Conservation (phyloP, 2,797 vertebrate genomes). For the Pempheris klunzingeri region DNA sequence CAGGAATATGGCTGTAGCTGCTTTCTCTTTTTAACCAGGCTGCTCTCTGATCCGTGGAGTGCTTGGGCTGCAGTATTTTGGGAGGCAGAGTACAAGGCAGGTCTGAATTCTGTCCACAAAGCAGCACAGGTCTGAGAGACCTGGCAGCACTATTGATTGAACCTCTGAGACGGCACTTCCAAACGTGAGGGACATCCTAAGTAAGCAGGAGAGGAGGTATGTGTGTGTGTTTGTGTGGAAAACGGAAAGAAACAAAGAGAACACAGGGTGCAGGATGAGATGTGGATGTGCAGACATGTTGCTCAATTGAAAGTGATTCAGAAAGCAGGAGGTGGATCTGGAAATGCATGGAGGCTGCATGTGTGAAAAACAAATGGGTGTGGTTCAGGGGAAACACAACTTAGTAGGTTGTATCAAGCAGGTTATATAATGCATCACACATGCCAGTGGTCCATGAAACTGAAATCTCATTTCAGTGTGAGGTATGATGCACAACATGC, state of each 20-base stretch:
- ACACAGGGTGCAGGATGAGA: conserved; percentile 16
- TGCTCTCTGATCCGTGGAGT: conserved; percentile 68
- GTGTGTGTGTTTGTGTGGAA: conserved; percentile 4
- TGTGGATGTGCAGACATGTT: conserved; percentile 37
- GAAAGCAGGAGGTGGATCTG: not conserved
- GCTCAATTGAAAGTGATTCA: conserved; percentile 23
- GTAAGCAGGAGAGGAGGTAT: conserved; percentile 28
- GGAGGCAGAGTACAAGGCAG: conserved; percentile 52
- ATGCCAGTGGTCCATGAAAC: conserved; percentile 41
- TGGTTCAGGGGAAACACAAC: conserved; percentile 35
- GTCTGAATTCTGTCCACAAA: conserved; percentile 75
- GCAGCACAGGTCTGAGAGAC: conserved; percentile 66
- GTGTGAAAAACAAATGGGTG: conserved; percentile 31
- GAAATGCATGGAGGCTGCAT: not conserved
- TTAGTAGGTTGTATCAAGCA: conserved; percentile 15
- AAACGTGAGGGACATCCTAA: conserved; percentile 76
- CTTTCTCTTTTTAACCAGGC: conserved; percentile 53
- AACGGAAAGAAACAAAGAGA: conserved; percentile 30
- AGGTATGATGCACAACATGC: conserved; percentile 29
- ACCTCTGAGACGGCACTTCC: conserved; percentile 66
- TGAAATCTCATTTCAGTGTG: conserved; percentile 41
- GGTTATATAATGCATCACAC: conserved; percentile 47
- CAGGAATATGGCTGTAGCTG: conserved; percentile 22
- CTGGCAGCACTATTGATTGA: conserved; percentile 76
- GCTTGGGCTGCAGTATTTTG: conserved; percentile 66